Conservation (phyloP, 2,113 vertebrate species). For the Speoplatyrhinus poulsoni region DNA sequence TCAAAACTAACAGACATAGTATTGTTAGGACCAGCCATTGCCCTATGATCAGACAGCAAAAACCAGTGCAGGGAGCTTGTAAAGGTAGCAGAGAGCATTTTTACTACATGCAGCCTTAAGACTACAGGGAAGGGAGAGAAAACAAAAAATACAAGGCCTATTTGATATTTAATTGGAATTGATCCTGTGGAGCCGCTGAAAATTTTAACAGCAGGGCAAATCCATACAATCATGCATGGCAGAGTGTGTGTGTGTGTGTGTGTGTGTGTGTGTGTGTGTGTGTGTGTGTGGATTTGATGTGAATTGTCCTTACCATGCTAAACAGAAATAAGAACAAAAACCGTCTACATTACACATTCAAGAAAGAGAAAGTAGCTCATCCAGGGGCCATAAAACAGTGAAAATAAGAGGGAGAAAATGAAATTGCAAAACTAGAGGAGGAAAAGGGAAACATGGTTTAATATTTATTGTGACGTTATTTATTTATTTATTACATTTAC, state of each 20-base stretch:
- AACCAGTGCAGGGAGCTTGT: constrained; percentile 10
- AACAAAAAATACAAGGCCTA: constrained; percentile 42
- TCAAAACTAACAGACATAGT: constrained; percentile 10
- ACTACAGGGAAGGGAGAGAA: constrained; percentile 27
- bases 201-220: constrained; percentile 45
- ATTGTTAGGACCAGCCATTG: too few relatives aligned
- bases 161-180: constrained; percentile 72
- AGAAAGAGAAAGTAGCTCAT: constrained; percentile 18
- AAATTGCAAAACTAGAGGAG: constrained; percentile 37
- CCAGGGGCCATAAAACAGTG: constrained; percentile 6
- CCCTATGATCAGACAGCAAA: constrained; percentile 8
- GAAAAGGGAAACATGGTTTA: constrained; percentile 41
- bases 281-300: not conserved
- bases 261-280: constrained; percentile 1
- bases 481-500: constrained; percentile 73
- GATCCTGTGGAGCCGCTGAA: constrained; percentile 54
- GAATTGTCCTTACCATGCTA: not conserved
- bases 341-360: constrained; percentile 22
- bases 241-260: not conserved
- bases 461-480: constrained; percentile 72
- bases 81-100: constrained; percentile 18
- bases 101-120: constrained; percentile 32
- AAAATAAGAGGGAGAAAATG: constrained; percentile 6
- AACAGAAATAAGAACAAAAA: constrained; percentile 1
- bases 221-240: constrained; percentile 47